Conservation (phyloP, 2,797 vertebrate species). For the Phyllotis vaccarum region DNA sequence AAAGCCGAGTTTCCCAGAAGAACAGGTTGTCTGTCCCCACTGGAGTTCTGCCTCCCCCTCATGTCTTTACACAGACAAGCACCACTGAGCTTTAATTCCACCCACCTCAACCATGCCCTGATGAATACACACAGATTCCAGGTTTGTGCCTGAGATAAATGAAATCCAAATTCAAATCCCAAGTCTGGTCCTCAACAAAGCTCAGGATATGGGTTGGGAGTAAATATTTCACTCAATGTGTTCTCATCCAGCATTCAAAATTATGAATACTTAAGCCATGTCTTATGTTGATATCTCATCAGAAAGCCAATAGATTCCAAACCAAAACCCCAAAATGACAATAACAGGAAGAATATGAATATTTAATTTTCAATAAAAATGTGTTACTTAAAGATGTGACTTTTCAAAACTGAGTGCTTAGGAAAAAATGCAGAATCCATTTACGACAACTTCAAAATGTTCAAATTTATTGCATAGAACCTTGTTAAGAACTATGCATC, state of each 20-base stretch:
- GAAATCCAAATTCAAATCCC: background rate
- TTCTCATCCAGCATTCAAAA: slow-evolving; percentile 47
- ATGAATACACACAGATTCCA: background rate
- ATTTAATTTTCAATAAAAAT: slow-evolving; percentile 17
- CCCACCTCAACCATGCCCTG: background rate
- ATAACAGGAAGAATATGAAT: background rate
- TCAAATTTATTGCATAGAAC: background rate
- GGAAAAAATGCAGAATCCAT: background rate
- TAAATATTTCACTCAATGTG: background rate
- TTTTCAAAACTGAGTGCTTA: background rate
- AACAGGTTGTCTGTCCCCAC: background rate
- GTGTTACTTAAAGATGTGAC: background rate
- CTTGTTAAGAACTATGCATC: background rate
- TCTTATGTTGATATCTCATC: background rate
- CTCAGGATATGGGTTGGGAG: background rate
- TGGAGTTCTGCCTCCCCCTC: background rate
- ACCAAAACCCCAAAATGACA: background rate
- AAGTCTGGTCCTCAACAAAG: background rate
- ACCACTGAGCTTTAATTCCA: background rate
- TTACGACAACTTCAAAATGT: slow-evolving; percentile 18
- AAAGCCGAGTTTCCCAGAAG: background rate
- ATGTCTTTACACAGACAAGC: background rate
- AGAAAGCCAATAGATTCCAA: slow-evolving; percentile 32
- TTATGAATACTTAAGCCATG: slow-evolving; percentile 20
- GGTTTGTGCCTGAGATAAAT: background rate